These are phyloP conservation scores for Scomber scombrus DNA, from an alignment of 2,113 vertebrate species.

Conservation along the genomic window DNA sequence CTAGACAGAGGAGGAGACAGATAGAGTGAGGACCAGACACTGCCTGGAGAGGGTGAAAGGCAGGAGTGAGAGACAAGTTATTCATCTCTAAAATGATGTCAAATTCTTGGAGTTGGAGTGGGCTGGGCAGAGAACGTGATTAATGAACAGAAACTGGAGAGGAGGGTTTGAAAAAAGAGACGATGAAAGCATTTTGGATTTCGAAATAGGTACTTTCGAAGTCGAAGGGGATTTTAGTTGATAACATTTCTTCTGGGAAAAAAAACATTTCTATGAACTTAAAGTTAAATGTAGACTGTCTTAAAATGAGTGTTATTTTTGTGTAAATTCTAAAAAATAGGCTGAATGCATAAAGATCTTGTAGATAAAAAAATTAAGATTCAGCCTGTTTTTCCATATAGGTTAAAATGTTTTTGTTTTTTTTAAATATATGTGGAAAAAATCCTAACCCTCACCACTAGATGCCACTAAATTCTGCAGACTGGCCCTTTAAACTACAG, in stretches of 20 bases:
- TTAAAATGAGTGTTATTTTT: neutral
- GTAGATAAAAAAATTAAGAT: neutral
- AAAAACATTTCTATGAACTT: neutral
- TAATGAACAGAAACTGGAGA: neutral
- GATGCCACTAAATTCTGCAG: too few relatives aligned
- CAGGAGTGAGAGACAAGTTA: neutral
- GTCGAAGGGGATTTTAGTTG: neutral
- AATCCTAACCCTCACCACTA: too few relatives aligned
- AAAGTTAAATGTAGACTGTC: neutral
- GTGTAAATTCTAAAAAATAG: too few relatives aligned
- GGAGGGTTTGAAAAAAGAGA: neutral
- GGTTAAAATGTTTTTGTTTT: neutral
- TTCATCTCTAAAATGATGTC: conserved; percentile 37
- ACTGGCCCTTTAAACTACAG: too few relatives aligned
- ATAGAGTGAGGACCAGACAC: conserved; percentile 4
- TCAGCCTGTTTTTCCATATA: neutral
- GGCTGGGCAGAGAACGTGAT: conserved; percentile 8
- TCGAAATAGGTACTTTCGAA: neutral
- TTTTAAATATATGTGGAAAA: too few relatives aligned
- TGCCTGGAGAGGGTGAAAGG: conserved; percentile 6
- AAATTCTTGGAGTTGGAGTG: neutral
- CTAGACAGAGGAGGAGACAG: conserved; percentile 10
- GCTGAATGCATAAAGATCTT: too few relatives aligned
- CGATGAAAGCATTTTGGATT: neutral
- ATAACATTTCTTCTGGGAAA: neutral